Conservation (phyloP, 1,140 invertebrate species). For the Diorhabda carinulata region DNA sequence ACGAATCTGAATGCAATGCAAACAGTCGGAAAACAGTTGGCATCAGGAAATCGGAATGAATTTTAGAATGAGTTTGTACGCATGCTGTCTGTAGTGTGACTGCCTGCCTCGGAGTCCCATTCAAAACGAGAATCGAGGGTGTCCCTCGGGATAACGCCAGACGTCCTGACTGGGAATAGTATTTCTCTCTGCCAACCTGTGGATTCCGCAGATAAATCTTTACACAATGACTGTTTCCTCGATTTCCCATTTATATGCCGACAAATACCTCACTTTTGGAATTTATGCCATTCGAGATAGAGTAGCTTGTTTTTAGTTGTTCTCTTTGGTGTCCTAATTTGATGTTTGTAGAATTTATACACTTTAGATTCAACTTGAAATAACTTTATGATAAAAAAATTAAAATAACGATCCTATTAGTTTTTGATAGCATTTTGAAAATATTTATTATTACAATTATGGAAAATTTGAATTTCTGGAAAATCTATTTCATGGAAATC, state of each 20-base stretch:
- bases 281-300: neutral
- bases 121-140: constrained; percentile 32
- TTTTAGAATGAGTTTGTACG: constrained; percentile 28
- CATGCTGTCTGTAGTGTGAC: constrained; percentile 34
- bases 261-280: constrained; percentile 7
- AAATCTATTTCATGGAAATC: no score
- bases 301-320: neutral
- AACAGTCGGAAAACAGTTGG: constrained; percentile 29
- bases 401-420: no score
- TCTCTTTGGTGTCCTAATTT: neutral
- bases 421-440: no score
- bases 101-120: constrained; percentile 22
- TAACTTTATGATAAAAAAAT: no score
- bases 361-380: no score
- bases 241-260: constrained; percentile 30
- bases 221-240: constrained; percentile 32
- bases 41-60: constrained; percentile 37
- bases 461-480: no score
- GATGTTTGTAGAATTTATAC: neutral
- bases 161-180: constrained; percentile 30
- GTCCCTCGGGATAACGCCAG: constrained; percentile 30
- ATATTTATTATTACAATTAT: no score
- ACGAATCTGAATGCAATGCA: constrained; percentile 18
- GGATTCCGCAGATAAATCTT: constrained; percentile 42
- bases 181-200: constrained; percentile 35